Base-by-base conservation (phyloP, 2,113 vertebrate genomes). In the Synodontis membranacea region DNA sequence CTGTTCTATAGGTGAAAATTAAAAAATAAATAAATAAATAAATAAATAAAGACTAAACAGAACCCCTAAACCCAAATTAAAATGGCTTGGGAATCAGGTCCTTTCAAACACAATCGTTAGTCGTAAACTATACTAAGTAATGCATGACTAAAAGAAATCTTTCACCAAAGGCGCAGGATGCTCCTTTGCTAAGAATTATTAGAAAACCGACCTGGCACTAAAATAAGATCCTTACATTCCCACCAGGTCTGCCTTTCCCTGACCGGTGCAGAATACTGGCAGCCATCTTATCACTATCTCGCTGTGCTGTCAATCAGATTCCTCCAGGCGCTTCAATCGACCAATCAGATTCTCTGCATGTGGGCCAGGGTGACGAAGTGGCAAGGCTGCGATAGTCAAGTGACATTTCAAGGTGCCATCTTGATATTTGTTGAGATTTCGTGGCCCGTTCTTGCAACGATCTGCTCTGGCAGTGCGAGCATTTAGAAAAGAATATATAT, bases 221-320 rank as follows among this genome's bases (percentile, higher is more conserved):
- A 52, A 79, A 82, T 52, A 85, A 82, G 34, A 78, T 50, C 80
- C 80, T 34, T 50, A 48, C 78, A n/a, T 81, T 88, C n/a, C n/a
- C 84, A 86, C 84, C 84, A 84, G 31, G 66, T 75, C 42, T 60
- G 46, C 82, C 56, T 84, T 52, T 66, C 52, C 79, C 79, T 44
- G 39, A 44, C 52, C 74, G 4, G 79, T 52, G 34, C 84, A 74
- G 48, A 64, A 72, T 75, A 52, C 62, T 66, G 74, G 39, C 88
- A 54, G 86, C 88, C 86, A 89, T 89, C 87, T 90, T 88, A 79
- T 84, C 85, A 34, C 81, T 83, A 79, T 86, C 74, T 89, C 84
- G 70, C 42, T 0, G 70, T 17, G 60, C 46, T 66, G 83, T 85
- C 87, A 87, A 60, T 87, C 89, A 85, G 62, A 83, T 34, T 39